Evolutionary conservation across 2,113 vertebrate species (phyloP), one percentile per base, ranked within the genome.

Genomic region (Myiozetetes cayanensis): DNA sequence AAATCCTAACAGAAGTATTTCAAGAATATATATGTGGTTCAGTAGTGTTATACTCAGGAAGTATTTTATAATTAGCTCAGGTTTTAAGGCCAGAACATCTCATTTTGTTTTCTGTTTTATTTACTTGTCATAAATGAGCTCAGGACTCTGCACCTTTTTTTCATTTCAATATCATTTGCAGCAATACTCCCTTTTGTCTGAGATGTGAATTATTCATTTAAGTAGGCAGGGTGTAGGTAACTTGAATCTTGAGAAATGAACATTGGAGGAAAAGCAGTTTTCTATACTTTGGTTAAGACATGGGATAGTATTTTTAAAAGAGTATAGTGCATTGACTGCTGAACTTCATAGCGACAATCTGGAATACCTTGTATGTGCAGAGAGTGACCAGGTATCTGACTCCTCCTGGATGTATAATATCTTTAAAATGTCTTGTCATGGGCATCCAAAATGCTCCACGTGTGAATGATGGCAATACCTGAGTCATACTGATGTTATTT

Each of bases 1-100:
- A 96, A 91, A 55, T 85, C 35, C 21, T 52, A 91, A 90, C 50
- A 63, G 53, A 92, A 92, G 41, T 78, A 84, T 79, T 92, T 89
- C 39, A 75, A 10, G 65, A 95, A 96, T 86, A 92, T 62, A 31
- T 84, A 65, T 86, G 67, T 62, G 44, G 46, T 74, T 67, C 78
- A 73, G 0, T 59, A 53, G 52, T 53, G 33, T 61, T 87, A 39
- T 62, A 83, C 35, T 93, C 85, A 71, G 76, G 33, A 83, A 52
- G 35, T 31, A 28, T 90, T 95, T 96, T 96, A 55, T 83, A 95
- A 89, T 85, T 74, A 92, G 59, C 47, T 33, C 11, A 59, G 35
- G 25, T 81, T 91, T 95, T 88, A 90, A 78, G 47, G 35, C 41
- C 35, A 68, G 56, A 67, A 56, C 41, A 68, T 84, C 66, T 86